Evolutionary conservation across 2,797 vertebrate species (phyloP).

Genomic region (Taenioides sp.): DNA sequence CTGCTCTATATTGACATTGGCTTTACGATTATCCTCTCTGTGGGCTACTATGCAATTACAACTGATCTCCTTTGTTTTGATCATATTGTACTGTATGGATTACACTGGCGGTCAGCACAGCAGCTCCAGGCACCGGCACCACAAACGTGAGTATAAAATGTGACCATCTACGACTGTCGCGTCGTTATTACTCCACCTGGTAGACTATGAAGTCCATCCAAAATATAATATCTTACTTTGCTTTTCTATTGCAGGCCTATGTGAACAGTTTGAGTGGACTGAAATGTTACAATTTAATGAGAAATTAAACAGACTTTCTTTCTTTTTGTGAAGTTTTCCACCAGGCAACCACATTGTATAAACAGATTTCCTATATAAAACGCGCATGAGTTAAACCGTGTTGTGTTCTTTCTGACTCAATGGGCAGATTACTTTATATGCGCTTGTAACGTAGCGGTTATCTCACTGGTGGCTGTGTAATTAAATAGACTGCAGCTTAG

Average conservation of each 20-base stretch:
- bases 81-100: constrained; percentile 99
- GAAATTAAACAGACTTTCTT: neutral
- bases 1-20: constrained; percentile 79
- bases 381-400: neutral
- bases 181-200: neutral
- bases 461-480: neutral
- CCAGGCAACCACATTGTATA: neutral
- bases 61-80: constrained; percentile 96
- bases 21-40: constrained; percentile 81
- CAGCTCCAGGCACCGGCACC: constrained; percentile 91
- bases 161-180: neutral
- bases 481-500: constrained; percentile 14
- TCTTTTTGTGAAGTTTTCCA: neutral
- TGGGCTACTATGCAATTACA: constrained; percentile 99
- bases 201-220: neutral
- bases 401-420: neutral
- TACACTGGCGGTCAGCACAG: constrained; percentile 94
- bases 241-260: neutral
- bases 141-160: constrained; percentile 90
- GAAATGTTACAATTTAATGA: neutral
- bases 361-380: too few species aligned
- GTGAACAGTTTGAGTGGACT: neutral
- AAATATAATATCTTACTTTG: neutral
- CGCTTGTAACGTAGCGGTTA: neutral
- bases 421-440: neutral